phyloP scores from a whole-genome alignment of 2,888 invertebrate genomes.

The Bimastos eiseni region DNA sequence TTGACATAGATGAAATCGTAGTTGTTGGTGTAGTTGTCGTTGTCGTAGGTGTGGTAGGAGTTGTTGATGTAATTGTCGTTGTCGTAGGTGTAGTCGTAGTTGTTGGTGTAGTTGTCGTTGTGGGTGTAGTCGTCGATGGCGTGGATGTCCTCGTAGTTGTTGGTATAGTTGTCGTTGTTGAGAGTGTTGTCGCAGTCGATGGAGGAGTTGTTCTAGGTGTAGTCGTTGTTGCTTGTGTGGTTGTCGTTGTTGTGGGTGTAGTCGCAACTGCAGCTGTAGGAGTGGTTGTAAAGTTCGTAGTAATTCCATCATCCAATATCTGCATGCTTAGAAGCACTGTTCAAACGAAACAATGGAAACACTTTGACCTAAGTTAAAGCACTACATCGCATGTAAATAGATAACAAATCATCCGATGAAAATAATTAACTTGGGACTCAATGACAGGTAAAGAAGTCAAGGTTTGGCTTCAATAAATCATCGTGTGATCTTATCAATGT shows the following conservation, averaged over 20 bases:
- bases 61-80: background rate
- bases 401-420: too few relatives aligned
- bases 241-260: background rate
- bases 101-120: background rate
- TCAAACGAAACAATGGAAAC: background rate
- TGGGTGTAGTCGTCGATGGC: background rate
- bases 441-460: background rate
- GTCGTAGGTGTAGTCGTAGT: background rate
- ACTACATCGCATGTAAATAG: too few relatives aligned
- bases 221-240: background rate
- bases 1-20: background rate
- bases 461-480: background rate
- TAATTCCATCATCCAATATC: background rate
- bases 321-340: background rate
- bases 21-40: background rate
- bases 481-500: background rate
- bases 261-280: too few relatives aligned
- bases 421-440: background rate
- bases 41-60: background rate
- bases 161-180: background rate
- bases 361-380: too few relatives aligned
- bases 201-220: background rate
- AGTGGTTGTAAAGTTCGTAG: background rate
- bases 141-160: background rate
- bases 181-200: background rate